These are phyloP conservation scores for Sitta carolinensis DNA, from an alignment of 2,797 vertebrate species.

Conservation along the genomic window DNA sequence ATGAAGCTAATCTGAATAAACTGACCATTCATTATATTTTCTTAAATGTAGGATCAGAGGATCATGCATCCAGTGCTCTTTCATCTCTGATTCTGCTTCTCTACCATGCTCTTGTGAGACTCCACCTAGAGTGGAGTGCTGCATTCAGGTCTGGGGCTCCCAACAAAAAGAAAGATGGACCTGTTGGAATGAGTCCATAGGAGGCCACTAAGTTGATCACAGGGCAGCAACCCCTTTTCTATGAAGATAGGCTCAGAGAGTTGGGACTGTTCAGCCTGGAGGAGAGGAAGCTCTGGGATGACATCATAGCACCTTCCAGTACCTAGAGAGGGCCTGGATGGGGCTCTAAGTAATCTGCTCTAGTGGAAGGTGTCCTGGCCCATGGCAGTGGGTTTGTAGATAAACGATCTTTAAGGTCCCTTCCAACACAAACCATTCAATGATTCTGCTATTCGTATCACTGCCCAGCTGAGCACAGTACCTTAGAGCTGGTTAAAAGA, in stretches of 20 bases:
- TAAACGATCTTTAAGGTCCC: neutral
- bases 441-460: neutral
- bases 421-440: neutral
- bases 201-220: neutral
- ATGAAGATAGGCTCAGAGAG: neutral
- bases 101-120: neutral
- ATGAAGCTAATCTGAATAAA: neutral
- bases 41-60: neutral
- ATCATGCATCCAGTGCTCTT: neutral
- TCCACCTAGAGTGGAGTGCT: neutral
- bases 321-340: neutral
- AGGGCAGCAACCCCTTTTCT: neutral
- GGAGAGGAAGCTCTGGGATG: neutral
- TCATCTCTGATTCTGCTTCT: neutral
- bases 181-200: neutral
- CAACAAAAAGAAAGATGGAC: neutral
- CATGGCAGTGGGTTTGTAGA: neutral
- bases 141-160: neutral
- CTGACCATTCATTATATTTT: neutral
- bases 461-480: fast-evolving
- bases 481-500: neutral
- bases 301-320: neutral
- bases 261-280: neutral
- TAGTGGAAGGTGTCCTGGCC: neutral
- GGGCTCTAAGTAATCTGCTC: neutral